These are phyloP conservation scores for Onychostruthus taczanowskii DNA, from an alignment of 2,113 vertebrate genomes.

Conservation along the genomic window DNA sequence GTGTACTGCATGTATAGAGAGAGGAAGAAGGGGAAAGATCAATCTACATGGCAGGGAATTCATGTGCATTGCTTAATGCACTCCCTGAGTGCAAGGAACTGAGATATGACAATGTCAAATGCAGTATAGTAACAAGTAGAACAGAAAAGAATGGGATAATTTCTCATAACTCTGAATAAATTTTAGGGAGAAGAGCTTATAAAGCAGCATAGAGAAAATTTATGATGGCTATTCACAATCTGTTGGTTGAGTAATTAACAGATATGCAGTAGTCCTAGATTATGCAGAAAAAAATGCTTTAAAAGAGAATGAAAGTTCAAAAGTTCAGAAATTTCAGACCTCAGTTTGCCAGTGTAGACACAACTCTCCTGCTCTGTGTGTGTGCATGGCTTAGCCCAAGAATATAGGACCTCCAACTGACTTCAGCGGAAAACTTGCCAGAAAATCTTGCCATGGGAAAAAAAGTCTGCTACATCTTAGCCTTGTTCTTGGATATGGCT, in stretches of 20 bases:
- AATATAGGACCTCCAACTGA: background rate
- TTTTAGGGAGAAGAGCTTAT: background rate
- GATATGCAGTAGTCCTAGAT: background rate
- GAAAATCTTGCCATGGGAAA: background rate
- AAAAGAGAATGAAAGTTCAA: background rate
- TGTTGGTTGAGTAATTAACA: background rate
- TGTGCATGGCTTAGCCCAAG: background rate
- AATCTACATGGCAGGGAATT: background rate
- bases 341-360: background rate
- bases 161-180: background rate
- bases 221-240: background rate
- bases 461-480: background rate
- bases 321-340: background rate
- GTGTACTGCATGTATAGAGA: fast-evolving
- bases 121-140: background rate
- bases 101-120: background rate
- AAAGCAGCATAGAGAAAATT: background rate
- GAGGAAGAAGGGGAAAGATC: background rate
- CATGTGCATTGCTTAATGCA: background rate
- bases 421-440: background rate
- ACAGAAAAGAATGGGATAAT: background rate
- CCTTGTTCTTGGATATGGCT: background rate
- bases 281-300: background rate
- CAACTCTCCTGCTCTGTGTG: background rate
- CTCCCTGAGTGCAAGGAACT: background rate